Base-by-base conservation (phyloP, 2,888 invertebrate species). In the Phalangium opilio region DNA sequence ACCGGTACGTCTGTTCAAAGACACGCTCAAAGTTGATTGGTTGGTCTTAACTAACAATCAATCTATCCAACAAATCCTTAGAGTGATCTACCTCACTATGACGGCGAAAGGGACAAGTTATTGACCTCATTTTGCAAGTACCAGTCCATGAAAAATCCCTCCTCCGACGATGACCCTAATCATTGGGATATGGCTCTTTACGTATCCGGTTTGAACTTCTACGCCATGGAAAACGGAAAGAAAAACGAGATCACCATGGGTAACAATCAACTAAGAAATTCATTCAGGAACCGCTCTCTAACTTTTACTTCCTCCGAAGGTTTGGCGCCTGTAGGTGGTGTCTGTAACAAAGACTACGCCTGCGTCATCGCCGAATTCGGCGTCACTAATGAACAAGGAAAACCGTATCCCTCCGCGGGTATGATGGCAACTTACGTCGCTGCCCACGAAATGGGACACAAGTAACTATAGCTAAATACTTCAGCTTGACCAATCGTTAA, bases 181-280 rank as follows among this genome's bases (percentile, higher is more conserved):
- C 83, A 83, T 62, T 83, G 83, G 83, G 83, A 84, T 61, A 78
- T 83, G 74, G 82, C 76, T 1, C 66, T 83, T 4, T 77, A 82
- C 49, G 69, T 83, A 36, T 82, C 83, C 17, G 83, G 82, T 73
- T 52, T 82, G 58, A 82, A 83, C 64, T 81, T 83, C 64, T 81
- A 75, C 63, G 75, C 78, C 0, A 72, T 75, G 45, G 79, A 80
- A 59, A 77, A 77, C 51, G 81, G 81, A 1, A 70, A 70, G 38
- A 77, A 75, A 57, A 81, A 76, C 63, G 76, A 76, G 1, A 77
- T 78, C 33, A 83, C 83, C 8, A 83, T 83, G 82, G 83, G 83
- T 43, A 53, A 62, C 46, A 44, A 12, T 27, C 4, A 7, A 4
- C 4, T 8, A 8, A 27, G 4, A 8, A 27, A 7, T 4, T 27